phyloP scores from a whole-genome alignment of 37 sponge, comb jelly and placozoan genomes.

The Cladorhizidae sp. region DNA sequence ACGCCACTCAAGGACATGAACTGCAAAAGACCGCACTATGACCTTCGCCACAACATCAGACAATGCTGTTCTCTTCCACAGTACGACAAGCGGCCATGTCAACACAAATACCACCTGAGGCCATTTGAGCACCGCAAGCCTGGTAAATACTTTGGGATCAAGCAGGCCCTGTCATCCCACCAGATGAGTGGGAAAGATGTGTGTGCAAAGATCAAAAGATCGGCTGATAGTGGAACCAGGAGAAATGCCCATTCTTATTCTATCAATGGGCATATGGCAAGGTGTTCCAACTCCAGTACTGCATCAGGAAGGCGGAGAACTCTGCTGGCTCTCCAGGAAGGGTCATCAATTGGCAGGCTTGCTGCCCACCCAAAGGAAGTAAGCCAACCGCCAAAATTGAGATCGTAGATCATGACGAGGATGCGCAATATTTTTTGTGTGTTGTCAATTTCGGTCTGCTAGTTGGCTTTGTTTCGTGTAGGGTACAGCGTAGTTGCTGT shows the following conservation, averaged over 20 bases:
- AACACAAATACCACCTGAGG: conserved; percentile 18
- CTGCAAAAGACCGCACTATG: conserved; percentile 5
- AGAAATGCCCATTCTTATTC: conserved; percentile 62
- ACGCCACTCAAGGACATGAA: neutral
- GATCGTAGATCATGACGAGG: neutral
- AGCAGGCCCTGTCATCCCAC: neutral
- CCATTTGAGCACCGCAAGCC: conserved; percentile 30
- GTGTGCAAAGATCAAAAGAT: neutral
- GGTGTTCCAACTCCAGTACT: conserved; percentile 39
- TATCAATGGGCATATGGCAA: conserved; percentile 14
- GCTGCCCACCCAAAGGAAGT: neutral
- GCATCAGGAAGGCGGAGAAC: conserved; percentile 17
- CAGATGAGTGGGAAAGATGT: neutral
- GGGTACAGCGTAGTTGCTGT: no score
- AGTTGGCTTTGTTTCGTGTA: no score
- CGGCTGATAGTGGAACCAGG: neutral
- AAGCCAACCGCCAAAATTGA: neutral
- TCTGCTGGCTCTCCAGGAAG: neutral
- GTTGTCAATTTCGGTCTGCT: neutral
- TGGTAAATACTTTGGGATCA: conserved; percentile 4
- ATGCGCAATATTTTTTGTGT: neutral
- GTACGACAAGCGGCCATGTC: neutral
- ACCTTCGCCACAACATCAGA: neutral
- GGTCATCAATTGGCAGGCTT: neutral
- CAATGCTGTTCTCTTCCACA: conserved; percentile 32